These are phyloP conservation scores for Promerops cafer DNA, from an alignment of 2,113 vertebrate species.

Conservation along the genomic window DNA sequence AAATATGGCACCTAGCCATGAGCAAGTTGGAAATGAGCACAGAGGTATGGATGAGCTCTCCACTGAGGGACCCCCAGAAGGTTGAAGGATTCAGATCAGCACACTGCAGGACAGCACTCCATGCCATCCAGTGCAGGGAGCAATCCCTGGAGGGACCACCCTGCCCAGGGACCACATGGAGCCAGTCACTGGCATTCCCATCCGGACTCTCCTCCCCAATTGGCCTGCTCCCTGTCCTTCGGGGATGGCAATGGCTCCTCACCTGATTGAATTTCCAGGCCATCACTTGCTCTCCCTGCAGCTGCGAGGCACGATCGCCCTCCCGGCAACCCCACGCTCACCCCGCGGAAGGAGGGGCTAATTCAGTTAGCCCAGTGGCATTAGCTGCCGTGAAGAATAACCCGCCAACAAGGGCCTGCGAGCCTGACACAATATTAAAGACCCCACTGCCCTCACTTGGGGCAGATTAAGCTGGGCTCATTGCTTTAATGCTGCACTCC, in stretches of 20 bases:
- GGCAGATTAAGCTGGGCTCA: conserved; percentile 89
- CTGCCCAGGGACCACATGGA: background rate
- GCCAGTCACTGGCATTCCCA: background rate
- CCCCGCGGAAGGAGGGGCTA: conserved; percentile 78
- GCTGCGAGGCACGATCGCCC: conserved; percentile 81
- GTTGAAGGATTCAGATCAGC: background rate
- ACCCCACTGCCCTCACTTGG: conserved; percentile 80
- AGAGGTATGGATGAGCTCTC: background rate
- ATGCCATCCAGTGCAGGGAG: background rate
- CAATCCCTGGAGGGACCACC: background rate
- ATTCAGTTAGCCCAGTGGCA: conserved; percentile 89
- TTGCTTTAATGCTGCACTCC: conserved; percentile 77
- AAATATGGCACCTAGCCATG: background rate
- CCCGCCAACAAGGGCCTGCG: conserved; percentile 70
- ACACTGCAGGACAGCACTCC: background rate
- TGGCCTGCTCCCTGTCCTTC: conserved; percentile 37
- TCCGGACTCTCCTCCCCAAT: background rate
- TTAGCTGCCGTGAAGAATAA: conserved; percentile 81
- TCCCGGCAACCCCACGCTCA: conserved; percentile 82
- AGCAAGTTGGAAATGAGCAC: background rate
- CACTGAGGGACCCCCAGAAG: fast-evolving
- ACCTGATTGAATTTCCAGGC: conserved; percentile 81
- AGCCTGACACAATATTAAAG: conserved; percentile 81
- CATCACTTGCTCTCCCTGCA: conserved; percentile 68
- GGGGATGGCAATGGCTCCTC: conserved; percentile 48